Evolutionary conservation across 2,113 vertebrate genomes (phyloP), one percentile per base, ranked within the genome.

Genomic region (Spizaetus ornatus): DNA sequence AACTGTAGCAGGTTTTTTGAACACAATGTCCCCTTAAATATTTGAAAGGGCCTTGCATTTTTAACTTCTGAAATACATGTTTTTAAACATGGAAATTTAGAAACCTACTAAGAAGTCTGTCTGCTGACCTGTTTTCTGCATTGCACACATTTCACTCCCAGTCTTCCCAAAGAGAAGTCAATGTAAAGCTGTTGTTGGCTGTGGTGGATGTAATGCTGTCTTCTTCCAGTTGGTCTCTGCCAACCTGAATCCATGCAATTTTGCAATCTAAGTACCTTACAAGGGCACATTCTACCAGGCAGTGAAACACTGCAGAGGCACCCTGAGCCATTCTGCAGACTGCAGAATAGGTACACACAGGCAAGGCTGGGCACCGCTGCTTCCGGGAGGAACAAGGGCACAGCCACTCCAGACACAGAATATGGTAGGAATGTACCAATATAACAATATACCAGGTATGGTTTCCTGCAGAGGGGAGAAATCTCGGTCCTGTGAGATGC

Each of bases 341-440:
- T 65, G 26, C 45, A 71, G 13, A 66, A 71, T 21, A 32, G 23
- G 14, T 12, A 48, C 34, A 10, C 6, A 59, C 3, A 36, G 27
- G 53, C 11, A 29, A 42, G 22, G 12, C 22, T 88, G 65, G 10
- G 17, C 31, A 34, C 1, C 31, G 13, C 7, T 12, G 3, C 7
- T 82, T 62, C 31, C 10, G 3, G 5, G 3, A 6, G 6, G 3
- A 67, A 7, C 1, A 12, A 42, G 7, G 8, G 3, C 48, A 50
- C 26, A 47, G 27, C 3, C 36, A 25, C 4, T 50, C 10, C 32
- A 73, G 58, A 29, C 9, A 48, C 13, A 58, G 12, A 69, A 36
- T 16, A 10, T 14, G 4, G 21, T 47, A 73, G 19, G 13, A 70
- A 74, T 4, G 8, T 9, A 26, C 8, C 25, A 63, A 16, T 27